Percentiles rank a stretch among this genome's conserved stretches.
Conservation (phyloP, 2,888 invertebrate species). For the Dasypolia templi region DNA sequence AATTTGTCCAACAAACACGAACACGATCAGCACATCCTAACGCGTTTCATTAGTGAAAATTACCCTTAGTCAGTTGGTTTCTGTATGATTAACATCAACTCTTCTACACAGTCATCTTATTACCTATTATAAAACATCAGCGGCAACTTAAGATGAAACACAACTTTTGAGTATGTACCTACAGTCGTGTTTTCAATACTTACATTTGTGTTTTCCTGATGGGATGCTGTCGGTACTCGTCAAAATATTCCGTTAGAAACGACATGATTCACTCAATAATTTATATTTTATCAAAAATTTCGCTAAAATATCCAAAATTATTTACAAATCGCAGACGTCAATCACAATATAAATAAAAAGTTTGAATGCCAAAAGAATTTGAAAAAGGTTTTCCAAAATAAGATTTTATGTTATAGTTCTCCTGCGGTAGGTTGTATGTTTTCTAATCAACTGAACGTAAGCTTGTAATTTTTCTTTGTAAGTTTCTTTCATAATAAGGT, state of each 20-base stretch:
- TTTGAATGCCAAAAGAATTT: not conserved
- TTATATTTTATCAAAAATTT: conserved; percentile 34
- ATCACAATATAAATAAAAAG: not conserved
- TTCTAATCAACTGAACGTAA: conserved; percentile 72
- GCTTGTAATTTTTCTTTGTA: conserved; percentile 72
- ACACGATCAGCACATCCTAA: no score
- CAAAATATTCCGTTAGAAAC: conserved; percentile 88
- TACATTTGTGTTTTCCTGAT: conserved; percentile 85
- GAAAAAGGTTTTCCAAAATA: conserved; percentile 9
- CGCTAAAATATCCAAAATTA: conserved; percentile 16
- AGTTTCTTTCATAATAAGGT: conserved; percentile 82
- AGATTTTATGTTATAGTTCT: conserved; percentile 19
- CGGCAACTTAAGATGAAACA: not conserved
- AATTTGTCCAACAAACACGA: not conserved
- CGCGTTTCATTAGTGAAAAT: not conserved
- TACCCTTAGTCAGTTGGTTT: no score
- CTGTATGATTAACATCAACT: not conserved
- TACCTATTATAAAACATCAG: not conserved
- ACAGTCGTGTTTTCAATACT: conserved; percentile 66
- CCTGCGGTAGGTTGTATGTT: conserved; percentile 56
- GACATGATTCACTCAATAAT: conserved; percentile 77
- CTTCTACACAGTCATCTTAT: not conserved
- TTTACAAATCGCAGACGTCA: conserved; percentile 15
- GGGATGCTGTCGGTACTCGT: conserved; percentile 84
- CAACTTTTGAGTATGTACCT: not conserved